Conservation (phyloP, 2,113 vertebrate genomes). For the Oreochromis niloticus region DNA sequence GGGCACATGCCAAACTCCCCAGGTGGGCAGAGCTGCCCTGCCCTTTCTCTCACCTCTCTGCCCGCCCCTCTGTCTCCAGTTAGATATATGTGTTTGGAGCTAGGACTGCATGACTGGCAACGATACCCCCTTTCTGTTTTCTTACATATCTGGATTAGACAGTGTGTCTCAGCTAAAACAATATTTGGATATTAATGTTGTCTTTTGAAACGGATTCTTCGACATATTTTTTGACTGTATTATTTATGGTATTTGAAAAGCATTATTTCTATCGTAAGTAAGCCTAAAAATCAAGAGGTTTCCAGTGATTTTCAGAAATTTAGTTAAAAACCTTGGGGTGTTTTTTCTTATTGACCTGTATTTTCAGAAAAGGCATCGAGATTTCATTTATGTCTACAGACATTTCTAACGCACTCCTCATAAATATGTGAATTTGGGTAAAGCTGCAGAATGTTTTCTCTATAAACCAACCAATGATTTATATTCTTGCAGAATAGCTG, state of each 20-base stretch:
- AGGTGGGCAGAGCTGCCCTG: slow-evolving; percentile 69
- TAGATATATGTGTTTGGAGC: slow-evolving; percentile 64
- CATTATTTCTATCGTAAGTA: neutral
- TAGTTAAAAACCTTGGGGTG: neutral
- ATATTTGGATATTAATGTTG: neutral
- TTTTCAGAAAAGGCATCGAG: neutral
- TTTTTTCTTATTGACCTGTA: neutral
- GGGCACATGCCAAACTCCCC: slow-evolving; percentile 79
- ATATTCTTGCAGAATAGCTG: slow-evolving; percentile 29
- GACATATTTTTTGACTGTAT: neutral
- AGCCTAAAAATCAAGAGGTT: neutral
- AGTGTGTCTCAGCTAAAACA: neutral
- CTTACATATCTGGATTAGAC: neutral
- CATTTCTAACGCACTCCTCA: neutral
- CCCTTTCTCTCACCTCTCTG: slow-evolving; percentile 68
- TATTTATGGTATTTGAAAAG: neutral
- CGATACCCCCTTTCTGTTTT: slow-evolving; percentile 3
- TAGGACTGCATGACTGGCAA: neutral
- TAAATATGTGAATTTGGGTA: neutral
- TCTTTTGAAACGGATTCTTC: neutral
- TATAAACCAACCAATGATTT: slow-evolving; percentile 28
- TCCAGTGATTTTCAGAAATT: neutral
- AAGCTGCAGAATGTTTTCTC: neutral
- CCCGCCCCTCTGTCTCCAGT: slow-evolving; percentile 65
- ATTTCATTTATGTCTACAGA: neutral